Base-by-base conservation (phyloP, 2,797 vertebrate genomes). In the Hyperoplus immaculatus region DNA sequence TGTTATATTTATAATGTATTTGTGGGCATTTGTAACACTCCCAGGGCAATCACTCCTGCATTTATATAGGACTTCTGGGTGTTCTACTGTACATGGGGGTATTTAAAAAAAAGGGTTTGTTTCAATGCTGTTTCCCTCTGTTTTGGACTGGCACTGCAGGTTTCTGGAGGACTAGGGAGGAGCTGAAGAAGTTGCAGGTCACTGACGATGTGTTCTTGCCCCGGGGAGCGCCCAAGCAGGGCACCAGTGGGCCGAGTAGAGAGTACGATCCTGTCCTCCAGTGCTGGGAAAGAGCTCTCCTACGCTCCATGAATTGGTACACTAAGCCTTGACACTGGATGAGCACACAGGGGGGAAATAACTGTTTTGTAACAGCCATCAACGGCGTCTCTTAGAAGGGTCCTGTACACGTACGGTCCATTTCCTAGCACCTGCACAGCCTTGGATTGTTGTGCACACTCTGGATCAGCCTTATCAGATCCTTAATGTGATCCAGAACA, bases 301-400 rank as follows among this genome's bases (percentile, higher is more conserved):
- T 86, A 14, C 90, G 93, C 59, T 98, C 96, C 56, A 96, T 97
- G 94, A 92, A 96, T 70, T 97, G 97, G 97, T 98, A 99, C 88
- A 95, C 64, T 82, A 92, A 93, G 63, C 67, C 76, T 6, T 94
- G 90, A 95, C 42, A 41, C 36, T 21, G 59, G 56, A 66, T 6
- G 1, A 15, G 8, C 15, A 6, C 15, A 15, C 18, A 0, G n/a
- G n/a, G 13, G 53, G 21, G 16, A 55, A 12, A 29, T 29, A 29
- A 29, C 29, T 29, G 29, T 29, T 29, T 29, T 39, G 42, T 8
- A 10, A 47, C 38, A 0, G 3, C 18, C 13, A 1, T 12, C 65
- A 56, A 2, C 11, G 38, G n/a, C n/a, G 9, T 16, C 51, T 11
- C 54, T 16, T 69, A 16, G 7, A 59, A 18, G 29, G 29, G 6